A percentile compares a stretch with the other conserved stretches of the same genome.
Evolutionary conservation across 2,113 vertebrate species (phyloP).

Genomic region (Ailurus styani): DNA sequence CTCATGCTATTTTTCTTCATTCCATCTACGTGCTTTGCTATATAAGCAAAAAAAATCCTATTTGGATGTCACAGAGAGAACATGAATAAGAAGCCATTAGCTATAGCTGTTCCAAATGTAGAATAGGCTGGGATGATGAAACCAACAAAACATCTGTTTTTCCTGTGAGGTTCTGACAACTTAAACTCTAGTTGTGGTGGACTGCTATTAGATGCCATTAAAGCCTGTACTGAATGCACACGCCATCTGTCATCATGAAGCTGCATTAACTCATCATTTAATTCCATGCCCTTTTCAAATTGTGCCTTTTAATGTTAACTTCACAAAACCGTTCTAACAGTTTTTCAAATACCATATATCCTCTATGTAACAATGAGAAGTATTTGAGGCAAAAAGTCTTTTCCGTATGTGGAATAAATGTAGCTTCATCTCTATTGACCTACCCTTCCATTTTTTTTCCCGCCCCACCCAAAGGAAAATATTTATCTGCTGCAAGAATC

Average conservation of each 20-base stretch:
- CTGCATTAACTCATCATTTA: not conserved
- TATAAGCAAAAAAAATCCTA: not conserved
- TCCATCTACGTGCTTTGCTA: not conserved
- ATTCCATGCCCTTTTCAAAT: constrained; percentile 28
- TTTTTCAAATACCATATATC: not conserved
- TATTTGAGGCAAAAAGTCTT: not conserved
- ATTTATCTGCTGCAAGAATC: not conserved
- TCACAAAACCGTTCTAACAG: not conserved
- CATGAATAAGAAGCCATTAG: constrained; percentile 41
- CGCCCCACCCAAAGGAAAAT: not conserved
- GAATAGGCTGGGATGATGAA: constrained; percentile 21
- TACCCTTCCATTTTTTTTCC: not conserved
- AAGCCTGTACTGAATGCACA: not conserved
- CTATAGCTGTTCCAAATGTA: not conserved
- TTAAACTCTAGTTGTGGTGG: not conserved
- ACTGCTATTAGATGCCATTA: not conserved
- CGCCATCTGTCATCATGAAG: not conserved
- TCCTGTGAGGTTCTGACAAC: constrained; percentile 10
- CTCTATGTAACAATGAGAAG: not conserved
- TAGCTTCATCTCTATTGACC: not conserved
- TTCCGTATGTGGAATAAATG: not conserved
- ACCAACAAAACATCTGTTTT: constrained; percentile 34
- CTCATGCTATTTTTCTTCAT: not conserved
- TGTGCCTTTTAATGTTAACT: not conserved
- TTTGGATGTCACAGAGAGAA: constrained; percentile 18